Percentiles rank a stretch among this genome's conserved stretches.
phyloP scores from a whole-genome alignment of 2,113 vertebrate genomes.

The Neodontobutis hainanensis region DNA sequence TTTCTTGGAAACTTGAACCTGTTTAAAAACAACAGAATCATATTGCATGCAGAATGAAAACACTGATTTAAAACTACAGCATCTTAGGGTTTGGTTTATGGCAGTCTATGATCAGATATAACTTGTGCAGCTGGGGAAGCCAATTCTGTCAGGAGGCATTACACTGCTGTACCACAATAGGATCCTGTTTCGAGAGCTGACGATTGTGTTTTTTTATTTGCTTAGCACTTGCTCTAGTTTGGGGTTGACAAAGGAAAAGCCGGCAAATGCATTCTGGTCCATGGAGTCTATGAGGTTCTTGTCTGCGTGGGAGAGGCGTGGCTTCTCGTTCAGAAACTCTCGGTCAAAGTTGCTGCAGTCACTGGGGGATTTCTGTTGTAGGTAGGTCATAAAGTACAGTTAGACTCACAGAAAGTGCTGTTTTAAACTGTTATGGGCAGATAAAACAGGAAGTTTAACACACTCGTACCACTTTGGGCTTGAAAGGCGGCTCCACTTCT shows the following conservation, averaged over 20 bases:
- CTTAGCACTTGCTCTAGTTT: conserved; percentile 85
- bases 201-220: conserved; percentile 69
- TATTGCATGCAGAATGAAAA: too few species aligned
- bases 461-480: conserved; percentile 92
- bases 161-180: background rate
- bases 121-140: background rate
- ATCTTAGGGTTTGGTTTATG: too few species aligned
- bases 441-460: background rate
- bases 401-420: background rate
- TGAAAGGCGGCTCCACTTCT: conserved; percentile 89
- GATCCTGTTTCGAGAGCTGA: background rate
- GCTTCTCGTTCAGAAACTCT: conserved; percentile 95
- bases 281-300: conserved; percentile 97
- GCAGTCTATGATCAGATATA: too few species aligned
- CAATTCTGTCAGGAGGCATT: background rate
- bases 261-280: conserved; percentile 89
- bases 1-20: too few species aligned
- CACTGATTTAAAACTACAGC: too few species aligned
- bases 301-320: conserved; percentile 87
- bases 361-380: conserved; percentile 85
- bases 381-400: conserved; percentile 30
- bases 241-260: conserved; percentile 95
- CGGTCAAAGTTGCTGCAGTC: conserved; percentile 97
- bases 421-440: background rate
- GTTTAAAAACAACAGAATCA: too few species aligned